A percentile compares a stretch with the other conserved stretches of the same genome.
Conservation (phyloP, 2,113 vertebrate genomes). For the Leuciscus idus region DNA sequence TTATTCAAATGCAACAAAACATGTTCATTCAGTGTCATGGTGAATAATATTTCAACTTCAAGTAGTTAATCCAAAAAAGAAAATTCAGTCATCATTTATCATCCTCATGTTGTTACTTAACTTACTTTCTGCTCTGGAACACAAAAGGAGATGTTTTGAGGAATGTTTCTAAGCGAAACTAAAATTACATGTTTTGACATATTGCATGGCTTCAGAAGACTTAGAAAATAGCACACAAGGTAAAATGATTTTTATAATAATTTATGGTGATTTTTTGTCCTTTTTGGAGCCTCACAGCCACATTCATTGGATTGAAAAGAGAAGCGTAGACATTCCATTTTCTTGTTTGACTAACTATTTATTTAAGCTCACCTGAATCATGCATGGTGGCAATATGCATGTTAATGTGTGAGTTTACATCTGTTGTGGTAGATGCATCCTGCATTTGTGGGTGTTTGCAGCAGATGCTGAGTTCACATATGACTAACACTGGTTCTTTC, state of each 20-base stretch:
- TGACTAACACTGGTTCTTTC: conserved; percentile 48
- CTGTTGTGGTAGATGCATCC: conserved; percentile 11
- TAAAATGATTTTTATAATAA: neutral
- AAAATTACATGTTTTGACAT: too few species aligned
- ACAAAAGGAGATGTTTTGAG: neutral
- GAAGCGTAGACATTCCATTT: neutral
- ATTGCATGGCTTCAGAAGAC: neutral
- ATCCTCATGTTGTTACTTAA: neutral
- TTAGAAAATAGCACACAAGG: neutral
- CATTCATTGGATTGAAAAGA: neutral
- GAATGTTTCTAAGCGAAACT: neutral
- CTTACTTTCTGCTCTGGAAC: neutral
- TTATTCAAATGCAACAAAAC: conserved; percentile 10
- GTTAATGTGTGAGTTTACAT: neutral
- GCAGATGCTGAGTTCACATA: conserved; percentile 50
- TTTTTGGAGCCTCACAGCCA: neutral
- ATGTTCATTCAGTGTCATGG: neutral
- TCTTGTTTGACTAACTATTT: neutral
- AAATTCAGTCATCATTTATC: neutral
- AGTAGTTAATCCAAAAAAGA: neutral
- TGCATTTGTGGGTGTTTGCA: conserved; percentile 45
- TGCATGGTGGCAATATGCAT: neutral
- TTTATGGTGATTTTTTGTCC: neutral
- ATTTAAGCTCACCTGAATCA: neutral
- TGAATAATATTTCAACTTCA: neutral